phyloP scores from a whole-genome alignment of 2,113 vertebrate species.

The Psittacula cyanocephala region DNA sequence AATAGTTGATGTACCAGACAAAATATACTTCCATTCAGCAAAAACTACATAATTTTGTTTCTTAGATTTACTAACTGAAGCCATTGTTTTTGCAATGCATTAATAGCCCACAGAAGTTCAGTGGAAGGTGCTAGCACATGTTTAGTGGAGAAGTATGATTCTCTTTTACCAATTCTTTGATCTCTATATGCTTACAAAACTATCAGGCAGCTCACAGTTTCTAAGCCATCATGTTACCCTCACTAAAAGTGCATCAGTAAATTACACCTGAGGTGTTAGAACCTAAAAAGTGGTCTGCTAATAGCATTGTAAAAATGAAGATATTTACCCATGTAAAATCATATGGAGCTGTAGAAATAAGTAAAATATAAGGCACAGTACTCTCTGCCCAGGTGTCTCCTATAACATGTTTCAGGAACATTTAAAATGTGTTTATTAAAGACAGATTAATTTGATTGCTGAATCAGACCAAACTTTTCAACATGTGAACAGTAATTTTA shows the following conservation, averaged over 20 bases:
- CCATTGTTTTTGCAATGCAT: not conserved
- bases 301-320: not conserved
- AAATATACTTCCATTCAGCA: not conserved
- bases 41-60: not conserved
- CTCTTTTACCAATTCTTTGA: not conserved
- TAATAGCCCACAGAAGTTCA: not conserved
- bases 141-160: not conserved
- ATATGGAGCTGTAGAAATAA: not conserved
- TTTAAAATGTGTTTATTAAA: not conserved
- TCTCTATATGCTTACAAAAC: not conserved
- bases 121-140: not conserved
- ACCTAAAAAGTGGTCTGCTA: not conserved
- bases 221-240: not conserved
- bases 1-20: not conserved
- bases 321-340: not conserved
- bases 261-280: not conserved
- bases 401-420: not conserved
- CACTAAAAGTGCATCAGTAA: not conserved
- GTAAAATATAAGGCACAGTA: not conserved
- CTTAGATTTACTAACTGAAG: not conserved
- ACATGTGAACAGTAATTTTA: not conserved
- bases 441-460: not conserved
- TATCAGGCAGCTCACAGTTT: not conserved
- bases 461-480: not conserved
- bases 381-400: not conserved